Conservation (phyloP, 2,888 invertebrate genomes). For the Protodeltote pygarga region DNA sequence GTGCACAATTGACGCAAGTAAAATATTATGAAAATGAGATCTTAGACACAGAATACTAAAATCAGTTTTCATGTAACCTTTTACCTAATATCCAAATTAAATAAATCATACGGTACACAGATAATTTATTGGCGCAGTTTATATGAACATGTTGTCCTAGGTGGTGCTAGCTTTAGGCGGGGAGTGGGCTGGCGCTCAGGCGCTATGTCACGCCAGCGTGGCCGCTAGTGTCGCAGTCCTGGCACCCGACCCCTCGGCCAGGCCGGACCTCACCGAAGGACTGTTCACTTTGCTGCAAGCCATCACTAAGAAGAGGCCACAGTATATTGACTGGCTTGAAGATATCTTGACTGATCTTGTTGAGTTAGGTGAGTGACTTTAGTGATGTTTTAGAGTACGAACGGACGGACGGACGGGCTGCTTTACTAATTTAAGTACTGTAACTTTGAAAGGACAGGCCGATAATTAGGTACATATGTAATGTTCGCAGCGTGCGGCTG, state of each 20-base stretch:
- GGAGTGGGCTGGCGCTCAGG: slow-evolving; percentile 65
- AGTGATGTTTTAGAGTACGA: no score
- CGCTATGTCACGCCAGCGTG: slow-evolving; percentile 62
- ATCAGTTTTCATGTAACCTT: no score
- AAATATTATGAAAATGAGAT: no score
- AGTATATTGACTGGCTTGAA: slow-evolving; percentile 69
- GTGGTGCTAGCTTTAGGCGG: slow-evolving; percentile 76
- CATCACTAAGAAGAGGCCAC: slow-evolving; percentile 89
- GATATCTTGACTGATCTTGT: slow-evolving; percentile 68
- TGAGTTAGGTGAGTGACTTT: slow-evolving; percentile 61
- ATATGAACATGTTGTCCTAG: slow-evolving; percentile 6
- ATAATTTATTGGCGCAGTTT: no score
- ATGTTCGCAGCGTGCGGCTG: slow-evolving; percentile 58
- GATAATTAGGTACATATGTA: not conserved
- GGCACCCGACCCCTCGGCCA: slow-evolving; percentile 88
- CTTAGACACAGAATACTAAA: no score
- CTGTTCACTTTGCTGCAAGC: slow-evolving; percentile 89
- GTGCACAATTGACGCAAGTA: no score
- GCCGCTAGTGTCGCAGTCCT: slow-evolving; percentile 60
- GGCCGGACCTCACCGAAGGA: slow-evolving; percentile 90
- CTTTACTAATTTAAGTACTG: no score
- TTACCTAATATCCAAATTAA: no score
- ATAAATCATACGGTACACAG: no score
- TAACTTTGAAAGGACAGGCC: no score
- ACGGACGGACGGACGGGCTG: no score